These are phyloP conservation scores for Microcebus murinus DNA, from an alignment of 2,113 vertebrate genomes.

Conservation along the genomic window DNA sequence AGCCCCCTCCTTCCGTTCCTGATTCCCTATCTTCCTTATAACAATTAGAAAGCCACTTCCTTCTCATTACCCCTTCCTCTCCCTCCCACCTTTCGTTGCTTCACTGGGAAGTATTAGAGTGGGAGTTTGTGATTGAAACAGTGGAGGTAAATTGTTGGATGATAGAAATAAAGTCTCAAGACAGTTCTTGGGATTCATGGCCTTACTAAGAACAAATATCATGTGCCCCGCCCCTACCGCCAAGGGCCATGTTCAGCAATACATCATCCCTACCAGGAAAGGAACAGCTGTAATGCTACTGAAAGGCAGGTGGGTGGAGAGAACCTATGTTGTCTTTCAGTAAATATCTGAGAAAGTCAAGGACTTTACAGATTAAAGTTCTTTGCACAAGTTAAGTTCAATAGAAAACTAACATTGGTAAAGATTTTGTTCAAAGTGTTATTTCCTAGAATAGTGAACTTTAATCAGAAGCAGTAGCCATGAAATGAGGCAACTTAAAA, in stretches of 20 bases:
- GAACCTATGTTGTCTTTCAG: constrained; percentile 36
- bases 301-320: constrained; percentile 32
- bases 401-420: constrained; percentile 30
- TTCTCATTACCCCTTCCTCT: constrained; percentile 25
- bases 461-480: background rate
- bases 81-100: background rate
- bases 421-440: constrained; percentile 33
- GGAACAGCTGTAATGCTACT: constrained; percentile 17
- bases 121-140: constrained; percentile 32
- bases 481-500: constrained; percentile 18
- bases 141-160: constrained; percentile 36
- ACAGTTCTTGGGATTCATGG: constrained; percentile 5
- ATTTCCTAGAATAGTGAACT: constrained; percentile 45
- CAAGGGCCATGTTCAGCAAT: constrained; percentile 41
- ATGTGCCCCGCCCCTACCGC: background rate
- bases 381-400: constrained; percentile 29
- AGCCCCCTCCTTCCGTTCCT: background rate
- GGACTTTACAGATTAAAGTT: constrained; percentile 52
- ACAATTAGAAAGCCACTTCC: background rate
- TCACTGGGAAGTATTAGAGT: constrained; percentile 6
- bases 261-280: constrained; percentile 32
- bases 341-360: constrained; percentile 47
- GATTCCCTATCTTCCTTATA: background rate
- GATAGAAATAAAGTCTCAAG: constrained; percentile 27
- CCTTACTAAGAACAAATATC: constrained; percentile 19